Base-by-base conservation (phyloP, 2,113 vertebrate genomes). In the Callipepla californica region DNA sequence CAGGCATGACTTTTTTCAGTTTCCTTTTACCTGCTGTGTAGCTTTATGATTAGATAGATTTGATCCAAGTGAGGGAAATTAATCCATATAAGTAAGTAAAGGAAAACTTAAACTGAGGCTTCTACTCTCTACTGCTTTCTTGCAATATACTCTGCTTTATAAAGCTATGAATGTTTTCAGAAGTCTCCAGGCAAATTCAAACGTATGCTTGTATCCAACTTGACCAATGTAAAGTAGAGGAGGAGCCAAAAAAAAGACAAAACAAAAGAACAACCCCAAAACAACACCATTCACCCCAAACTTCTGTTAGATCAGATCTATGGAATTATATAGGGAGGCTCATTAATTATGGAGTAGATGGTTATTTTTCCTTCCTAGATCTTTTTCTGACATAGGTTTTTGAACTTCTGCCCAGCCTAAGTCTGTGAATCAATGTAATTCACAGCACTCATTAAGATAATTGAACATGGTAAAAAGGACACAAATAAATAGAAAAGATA, bases 291-390 rank as follows among this genome's bases (percentile, higher is more conserved):
- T 16, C 61, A 62, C 10, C 36, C 21, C 68, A 87, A 20, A 90
- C 72, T 95, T 94, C 81, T 94, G 38, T 76, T 82, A 80, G 79
- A 78, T 77, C 55, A 86, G 76, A 96, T 55, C 73, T 32, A 83
- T 74, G 66, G 95, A 97, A 84, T 85, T 90, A 84, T 91, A 96
- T 68, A 82, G 84, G 95, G 91, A 90, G 96, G 74, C 57, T 87
- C 95, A 97, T 96, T 97, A 97, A 98, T 97, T 96, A 95, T 58
- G 42, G 77, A 91, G 92, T 92, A 18, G 59, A 67, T 53, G 6
- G 85, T 92, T 95, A 87, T 78, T 94, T 94, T 92, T 93, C n/a
- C 44, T 88, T 94, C 67, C 67, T 25, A 5, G 16, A 58, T 94
- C 89, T 94, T 82, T 69, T 88, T 66, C 45, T 88, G 76, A 94